Evolutionary conservation across 2,888 invertebrate species (phyloP).

Genomic region (Cephus rjabovi): DNA sequence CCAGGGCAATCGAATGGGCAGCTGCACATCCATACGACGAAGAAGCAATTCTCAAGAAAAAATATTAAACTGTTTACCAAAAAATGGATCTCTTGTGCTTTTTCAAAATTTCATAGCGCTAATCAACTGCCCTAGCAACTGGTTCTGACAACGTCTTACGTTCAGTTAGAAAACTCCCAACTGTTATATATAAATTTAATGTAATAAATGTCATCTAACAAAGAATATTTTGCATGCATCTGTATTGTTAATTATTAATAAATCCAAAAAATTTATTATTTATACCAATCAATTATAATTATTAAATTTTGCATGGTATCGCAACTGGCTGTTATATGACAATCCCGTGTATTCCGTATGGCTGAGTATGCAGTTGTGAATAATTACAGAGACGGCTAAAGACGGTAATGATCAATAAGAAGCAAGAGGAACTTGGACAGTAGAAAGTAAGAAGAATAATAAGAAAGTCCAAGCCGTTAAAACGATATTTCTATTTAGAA

Average conservation of each 20-base stretch:
- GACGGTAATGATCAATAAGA: not conserved
- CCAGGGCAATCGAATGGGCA: constrained; percentile 10
- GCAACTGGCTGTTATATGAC: not conserved
- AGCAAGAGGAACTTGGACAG: not conserved
- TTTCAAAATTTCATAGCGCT: not conserved
- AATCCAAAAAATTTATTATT: not conserved
- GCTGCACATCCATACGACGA: constrained; percentile 17
- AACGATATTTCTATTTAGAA: not conserved
- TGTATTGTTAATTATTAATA: not conserved
- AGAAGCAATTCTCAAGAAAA: not conserved
- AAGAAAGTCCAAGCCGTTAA: not conserved
- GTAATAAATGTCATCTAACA: not conserved
- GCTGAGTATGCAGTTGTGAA: not conserved
- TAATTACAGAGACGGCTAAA: not conserved
- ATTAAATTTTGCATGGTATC: not conserved
- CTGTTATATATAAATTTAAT: not conserved
- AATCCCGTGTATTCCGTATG: not conserved
- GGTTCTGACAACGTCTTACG: not conserved
- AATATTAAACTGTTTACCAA: not conserved
- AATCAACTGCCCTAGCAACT: not conserved
- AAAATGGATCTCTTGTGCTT: not conserved
- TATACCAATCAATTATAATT: not conserved
- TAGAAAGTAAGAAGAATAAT: not conserved
- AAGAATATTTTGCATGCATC: too few relatives aligned
- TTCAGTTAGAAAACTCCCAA: not conserved